These are phyloP conservation scores for Mobula birostris DNA, from an alignment of 2,113 vertebrate species.

Conservation along the genomic window DNA sequence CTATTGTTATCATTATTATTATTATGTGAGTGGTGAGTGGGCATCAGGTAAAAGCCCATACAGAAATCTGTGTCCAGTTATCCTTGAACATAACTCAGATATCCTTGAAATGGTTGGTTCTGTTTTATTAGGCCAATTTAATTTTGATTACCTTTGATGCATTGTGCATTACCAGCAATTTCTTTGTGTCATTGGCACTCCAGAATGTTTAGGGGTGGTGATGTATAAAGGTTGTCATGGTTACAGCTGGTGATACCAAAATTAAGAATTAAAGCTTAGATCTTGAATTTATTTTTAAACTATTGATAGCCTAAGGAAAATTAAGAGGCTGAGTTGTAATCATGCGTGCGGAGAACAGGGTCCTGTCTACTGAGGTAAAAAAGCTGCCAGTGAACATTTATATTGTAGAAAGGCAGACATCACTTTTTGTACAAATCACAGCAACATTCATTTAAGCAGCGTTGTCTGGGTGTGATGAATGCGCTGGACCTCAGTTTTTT, in stretches of 20 bases:
- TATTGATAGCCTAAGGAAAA: background rate
- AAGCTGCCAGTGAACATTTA: background rate
- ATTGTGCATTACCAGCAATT: slow-evolving; percentile 8
- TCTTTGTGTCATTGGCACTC: slow-evolving; percentile 1
- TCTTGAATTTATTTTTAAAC: slow-evolving; percentile 8
- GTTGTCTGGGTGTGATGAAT: no score
- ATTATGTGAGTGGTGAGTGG: background rate
- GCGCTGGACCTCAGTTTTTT: no score
- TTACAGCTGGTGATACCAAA: background rate
- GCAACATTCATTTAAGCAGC: no score
- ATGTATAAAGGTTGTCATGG: slow-evolving; percentile 33
- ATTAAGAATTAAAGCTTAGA: background rate
- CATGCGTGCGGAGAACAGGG: background rate
- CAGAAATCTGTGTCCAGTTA: background rate
- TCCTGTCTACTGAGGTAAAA: background rate
- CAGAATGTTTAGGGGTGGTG: slow-evolving; percentile 18
- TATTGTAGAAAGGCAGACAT: background rate
- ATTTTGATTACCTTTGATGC: background rate
- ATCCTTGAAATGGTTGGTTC: background rate
- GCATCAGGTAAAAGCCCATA: background rate
- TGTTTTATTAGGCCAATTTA: background rate
- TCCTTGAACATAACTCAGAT: background rate
- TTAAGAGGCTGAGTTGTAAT: background rate
- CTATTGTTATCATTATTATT: no score
- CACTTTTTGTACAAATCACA: no score